Conservation (phyloP, 2,113 vertebrate genomes). For the Notothenia rossii region DNA sequence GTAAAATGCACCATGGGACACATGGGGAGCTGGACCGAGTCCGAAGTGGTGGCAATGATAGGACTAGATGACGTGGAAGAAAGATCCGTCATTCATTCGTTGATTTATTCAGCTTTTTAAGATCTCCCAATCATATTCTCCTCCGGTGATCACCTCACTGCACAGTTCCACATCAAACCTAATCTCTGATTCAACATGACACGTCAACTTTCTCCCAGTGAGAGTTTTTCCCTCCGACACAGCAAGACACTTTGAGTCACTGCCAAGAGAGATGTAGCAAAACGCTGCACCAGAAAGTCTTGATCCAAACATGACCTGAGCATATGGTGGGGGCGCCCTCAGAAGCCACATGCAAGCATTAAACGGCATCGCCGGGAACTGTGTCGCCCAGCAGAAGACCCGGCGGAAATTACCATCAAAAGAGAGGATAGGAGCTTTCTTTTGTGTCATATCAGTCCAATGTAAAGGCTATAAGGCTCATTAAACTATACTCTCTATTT, state of each 20-base stretch:
- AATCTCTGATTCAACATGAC: constrained; percentile 41
- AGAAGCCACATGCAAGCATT: not conserved
- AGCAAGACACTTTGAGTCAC: constrained; percentile 27
- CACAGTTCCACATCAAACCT: constrained; percentile 22
- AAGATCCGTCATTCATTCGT: constrained; percentile 5
- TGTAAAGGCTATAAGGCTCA: not conserved
- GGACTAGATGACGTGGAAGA: not conserved
- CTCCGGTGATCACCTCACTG: constrained; percentile 2
- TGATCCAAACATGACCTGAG: constrained; percentile 55
- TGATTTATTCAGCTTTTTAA: not conserved
- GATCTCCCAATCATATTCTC: constrained; percentile 5
- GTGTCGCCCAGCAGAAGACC: not conserved
- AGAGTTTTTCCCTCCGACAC: constrained; percentile 1
- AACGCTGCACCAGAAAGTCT: constrained; percentile 37
- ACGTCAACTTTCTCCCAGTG: constrained; percentile 23
- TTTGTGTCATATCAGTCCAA: not conserved
- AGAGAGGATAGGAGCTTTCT: not conserved
- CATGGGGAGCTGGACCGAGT: not conserved
- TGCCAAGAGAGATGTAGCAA: constrained; percentile 55
- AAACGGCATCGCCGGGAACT: constrained; percentile 19
- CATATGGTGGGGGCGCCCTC: constrained; percentile 46
- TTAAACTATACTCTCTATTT: not conserved
- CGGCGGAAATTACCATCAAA: not conserved
- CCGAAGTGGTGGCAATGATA: not conserved
- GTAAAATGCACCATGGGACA: not conserved